Conservation (phyloP, 64 coral and sea anemone species). For the Porites australiensis region DNA sequence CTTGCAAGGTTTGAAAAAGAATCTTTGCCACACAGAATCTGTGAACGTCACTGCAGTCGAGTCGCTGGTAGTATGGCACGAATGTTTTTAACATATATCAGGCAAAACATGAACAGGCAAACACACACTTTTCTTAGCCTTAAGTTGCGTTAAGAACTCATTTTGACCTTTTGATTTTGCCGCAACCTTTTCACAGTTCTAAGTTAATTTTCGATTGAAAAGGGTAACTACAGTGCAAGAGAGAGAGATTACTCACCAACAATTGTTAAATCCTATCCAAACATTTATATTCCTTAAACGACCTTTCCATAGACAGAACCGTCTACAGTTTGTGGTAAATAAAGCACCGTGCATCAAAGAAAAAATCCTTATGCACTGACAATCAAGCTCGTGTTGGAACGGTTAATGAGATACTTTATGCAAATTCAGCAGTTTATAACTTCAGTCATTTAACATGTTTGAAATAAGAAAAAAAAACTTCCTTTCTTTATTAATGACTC, state of each 20-base stretch:
- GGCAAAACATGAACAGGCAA: no score
- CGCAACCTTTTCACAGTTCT: neutral
- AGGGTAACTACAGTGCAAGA: neutral
- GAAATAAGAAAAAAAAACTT: neutral
- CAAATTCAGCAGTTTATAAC: neutral
- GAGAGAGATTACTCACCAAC: neutral
- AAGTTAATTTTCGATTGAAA: neutral
- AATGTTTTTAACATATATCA: no score
- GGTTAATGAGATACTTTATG: constrained; percentile 27
- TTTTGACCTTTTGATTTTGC: neutral
- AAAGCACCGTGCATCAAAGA: no score
- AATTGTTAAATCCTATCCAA: neutral
- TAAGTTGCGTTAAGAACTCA: no score
- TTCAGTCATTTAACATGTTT: neutral
- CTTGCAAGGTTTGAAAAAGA: no score
- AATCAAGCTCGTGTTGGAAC: neutral
- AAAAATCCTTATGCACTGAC: neutral
- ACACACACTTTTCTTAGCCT: no score
- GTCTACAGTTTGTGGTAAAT: neutral
- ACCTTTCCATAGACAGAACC: neutral
- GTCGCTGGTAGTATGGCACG: no score
- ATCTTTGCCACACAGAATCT: no score
- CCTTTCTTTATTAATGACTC: neutral
- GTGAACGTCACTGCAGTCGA: no score
- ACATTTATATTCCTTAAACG: neutral